These are phyloP conservation scores for cat (Felis catus) DNA, from an alignment of 2,113 vertebrate species.

Conservation along the genomic window DNA sequence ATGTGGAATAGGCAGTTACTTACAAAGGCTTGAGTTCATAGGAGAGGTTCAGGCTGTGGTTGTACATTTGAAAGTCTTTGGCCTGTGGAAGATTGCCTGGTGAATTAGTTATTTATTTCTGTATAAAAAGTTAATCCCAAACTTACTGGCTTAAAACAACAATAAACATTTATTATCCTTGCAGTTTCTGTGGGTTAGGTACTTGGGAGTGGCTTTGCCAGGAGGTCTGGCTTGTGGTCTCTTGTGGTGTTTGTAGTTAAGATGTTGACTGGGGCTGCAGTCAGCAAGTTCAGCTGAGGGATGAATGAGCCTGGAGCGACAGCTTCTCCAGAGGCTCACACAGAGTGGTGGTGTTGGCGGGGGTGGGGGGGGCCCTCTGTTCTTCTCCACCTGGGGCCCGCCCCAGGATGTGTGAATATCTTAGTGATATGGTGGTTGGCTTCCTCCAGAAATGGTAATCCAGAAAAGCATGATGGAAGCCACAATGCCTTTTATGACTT, in stretches of 20 bases:
- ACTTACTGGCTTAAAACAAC: background rate
- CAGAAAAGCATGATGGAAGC: background rate
- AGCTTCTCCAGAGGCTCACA: background rate
- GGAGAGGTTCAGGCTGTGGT: background rate
- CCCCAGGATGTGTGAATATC: background rate
- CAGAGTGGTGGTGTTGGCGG: background rate
- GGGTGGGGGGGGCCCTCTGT: background rate
- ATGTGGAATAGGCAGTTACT: background rate
- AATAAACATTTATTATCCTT: background rate
- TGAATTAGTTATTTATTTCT: background rate
- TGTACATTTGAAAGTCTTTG: background rate
- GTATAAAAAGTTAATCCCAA: background rate
- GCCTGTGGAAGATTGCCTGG: background rate
- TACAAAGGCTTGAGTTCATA: background rate
- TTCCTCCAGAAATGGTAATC: background rate
- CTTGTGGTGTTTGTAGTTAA: background rate
- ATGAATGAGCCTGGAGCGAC: background rate
- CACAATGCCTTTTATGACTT: background rate
- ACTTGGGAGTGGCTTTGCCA: background rate
- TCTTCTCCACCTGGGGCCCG: background rate
- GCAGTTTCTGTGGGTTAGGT: background rate
- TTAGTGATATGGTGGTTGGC: background rate
- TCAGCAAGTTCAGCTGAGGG: background rate
- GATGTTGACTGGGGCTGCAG: background rate
- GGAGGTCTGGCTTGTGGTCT: background rate